These are phyloP conservation scores for Idris sp. DNA, from an alignment of 1,140 invertebrate species.

Conservation along the genomic window DNA sequence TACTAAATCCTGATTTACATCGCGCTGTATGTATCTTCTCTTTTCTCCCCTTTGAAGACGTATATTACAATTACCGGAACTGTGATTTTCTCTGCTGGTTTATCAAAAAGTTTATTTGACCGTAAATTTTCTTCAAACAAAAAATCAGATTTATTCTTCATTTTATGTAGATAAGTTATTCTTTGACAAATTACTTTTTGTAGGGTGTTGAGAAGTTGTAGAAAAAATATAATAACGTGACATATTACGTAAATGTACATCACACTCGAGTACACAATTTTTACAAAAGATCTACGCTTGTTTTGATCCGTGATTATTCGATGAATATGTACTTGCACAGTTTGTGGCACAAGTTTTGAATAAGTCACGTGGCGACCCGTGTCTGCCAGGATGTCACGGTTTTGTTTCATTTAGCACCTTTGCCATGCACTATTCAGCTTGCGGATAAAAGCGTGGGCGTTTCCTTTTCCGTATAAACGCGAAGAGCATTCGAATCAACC, in stretches of 20 bases:
- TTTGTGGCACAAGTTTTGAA: slow-evolving; percentile 61
- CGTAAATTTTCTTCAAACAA: slow-evolving; percentile 13
- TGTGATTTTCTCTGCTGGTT: slow-evolving; percentile 23
- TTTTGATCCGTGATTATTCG: slow-evolving; percentile 47
- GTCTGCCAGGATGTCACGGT: slow-evolving; percentile 71
- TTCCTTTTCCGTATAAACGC: slow-evolving; percentile 65
- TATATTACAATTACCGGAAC: slow-evolving; percentile 45
- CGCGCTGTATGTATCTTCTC: slow-evolving; percentile 34
- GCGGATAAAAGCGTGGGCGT: slow-evolving; percentile 69
- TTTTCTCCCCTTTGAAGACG: slow-evolving; percentile 52
- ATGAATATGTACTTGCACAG: slow-evolving; percentile 52
- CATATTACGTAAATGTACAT: slow-evolving; percentile 13
- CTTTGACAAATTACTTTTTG: no score
- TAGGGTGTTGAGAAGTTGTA: no score
- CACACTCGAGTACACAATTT: slow-evolving; percentile 12
- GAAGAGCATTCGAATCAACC: slow-evolving; percentile 45
- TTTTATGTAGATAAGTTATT: no score
- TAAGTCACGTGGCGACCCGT: slow-evolving; percentile 73
- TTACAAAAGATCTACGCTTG: slow-evolving; percentile 30
- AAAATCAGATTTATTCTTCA: no score
- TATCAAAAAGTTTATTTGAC: slow-evolving; percentile 15
- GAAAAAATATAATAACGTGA: no score
- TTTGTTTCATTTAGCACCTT: slow-evolving; percentile 72
- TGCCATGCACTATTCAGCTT: slow-evolving; percentile 62
- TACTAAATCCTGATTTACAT: slow-evolving; percentile 59